Evolutionary conservation across 2,888 invertebrate species (phyloP).

Genomic region (Emmelina monodactyla): DNA sequence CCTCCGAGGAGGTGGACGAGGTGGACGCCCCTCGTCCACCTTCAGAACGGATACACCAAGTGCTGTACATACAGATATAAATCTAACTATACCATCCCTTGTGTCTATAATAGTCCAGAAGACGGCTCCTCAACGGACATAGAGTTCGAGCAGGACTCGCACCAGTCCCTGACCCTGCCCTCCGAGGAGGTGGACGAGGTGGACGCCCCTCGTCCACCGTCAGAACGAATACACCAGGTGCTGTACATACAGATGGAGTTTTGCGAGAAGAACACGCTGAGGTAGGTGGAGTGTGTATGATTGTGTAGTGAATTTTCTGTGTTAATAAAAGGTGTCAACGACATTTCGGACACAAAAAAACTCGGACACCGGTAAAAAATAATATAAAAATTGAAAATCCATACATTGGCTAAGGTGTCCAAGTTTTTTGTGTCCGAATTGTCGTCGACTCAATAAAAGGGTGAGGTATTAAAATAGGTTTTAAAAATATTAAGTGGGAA

Average conservation of each 20-base stretch:
- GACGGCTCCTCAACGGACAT: constrained; percentile 69
- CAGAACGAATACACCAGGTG: constrained; percentile 57
- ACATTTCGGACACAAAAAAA: no score
- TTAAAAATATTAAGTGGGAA: no score
- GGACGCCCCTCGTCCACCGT: constrained; percentile 25
- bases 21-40: constrained; percentile 26
- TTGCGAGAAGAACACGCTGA: constrained; percentile 90
- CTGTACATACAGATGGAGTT: constrained; percentile 98
- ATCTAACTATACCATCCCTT: no score
- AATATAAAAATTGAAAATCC: no score
- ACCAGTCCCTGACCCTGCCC: constrained; percentile 35
- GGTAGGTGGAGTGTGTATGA: no score
- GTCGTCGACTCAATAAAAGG: no score
- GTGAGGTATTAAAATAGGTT: no score
- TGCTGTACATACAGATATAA: constrained; percentile 92
- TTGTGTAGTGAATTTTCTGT: no score
- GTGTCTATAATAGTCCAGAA: constrained; percentile 47
- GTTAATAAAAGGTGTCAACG: no score
- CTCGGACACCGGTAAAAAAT: no score
- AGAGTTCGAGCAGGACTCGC: constrained; percentile 64
- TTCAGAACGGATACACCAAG: constrained; percentile 50
- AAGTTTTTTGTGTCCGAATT: no score
- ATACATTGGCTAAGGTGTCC: no score
- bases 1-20: constrained; percentile 29
- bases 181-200: constrained; percentile 28